Conservation (phyloP, 1,140 invertebrate species). For the Drosophila bifasciata region DNA sequence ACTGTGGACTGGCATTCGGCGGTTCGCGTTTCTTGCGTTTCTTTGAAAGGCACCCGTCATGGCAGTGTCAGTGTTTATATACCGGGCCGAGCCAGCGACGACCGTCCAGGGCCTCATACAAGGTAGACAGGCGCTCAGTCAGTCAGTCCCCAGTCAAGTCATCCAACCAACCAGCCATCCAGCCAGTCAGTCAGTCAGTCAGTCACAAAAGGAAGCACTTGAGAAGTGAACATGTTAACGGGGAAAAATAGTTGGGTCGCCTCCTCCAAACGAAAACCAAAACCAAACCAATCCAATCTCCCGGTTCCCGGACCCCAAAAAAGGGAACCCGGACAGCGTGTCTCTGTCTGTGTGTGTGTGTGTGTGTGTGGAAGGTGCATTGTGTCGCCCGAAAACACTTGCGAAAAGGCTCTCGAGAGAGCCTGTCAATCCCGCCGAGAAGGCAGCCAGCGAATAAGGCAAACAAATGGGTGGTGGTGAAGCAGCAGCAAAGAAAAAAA, state of each 20-base stretch:
- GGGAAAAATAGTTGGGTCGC: constrained; percentile 74
- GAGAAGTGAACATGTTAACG: constrained; percentile 77
- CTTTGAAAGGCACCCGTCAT: constrained; percentile 80
- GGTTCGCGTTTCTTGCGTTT: constrained; percentile 47
- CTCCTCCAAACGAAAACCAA: constrained; percentile 51
- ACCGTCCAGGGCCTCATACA: constrained; percentile 51
- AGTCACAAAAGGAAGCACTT: constrained; percentile 72
- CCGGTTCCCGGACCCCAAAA: constrained; percentile 16
- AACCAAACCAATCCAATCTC: constrained; percentile 9
- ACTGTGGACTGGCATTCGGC: constrained; percentile 44
- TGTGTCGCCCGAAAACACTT: constrained; percentile 75
- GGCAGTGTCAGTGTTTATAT: constrained; percentile 75
- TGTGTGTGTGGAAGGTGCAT: constrained; percentile 27
- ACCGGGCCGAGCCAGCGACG: constrained; percentile 44
- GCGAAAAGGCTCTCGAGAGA: constrained; percentile 61
- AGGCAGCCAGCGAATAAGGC: constrained; percentile 21
- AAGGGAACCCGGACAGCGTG: constrained; percentile 12
- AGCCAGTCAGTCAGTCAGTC: constrained; percentile 36
- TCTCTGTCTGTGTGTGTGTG: background rate
- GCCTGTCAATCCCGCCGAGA: constrained; percentile 65
- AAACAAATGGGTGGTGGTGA: constrained; percentile 31
- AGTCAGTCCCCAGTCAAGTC: constrained; percentile 25
- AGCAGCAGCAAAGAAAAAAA: constrained; percentile 19
- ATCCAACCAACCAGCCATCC: constrained; percentile 15
- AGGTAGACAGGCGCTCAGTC: constrained; percentile 65